These are phyloP conservation scores for Melanostoma mellinum DNA, from an alignment of 2,888 invertebrate genomes.

Conservation along the genomic window DNA sequence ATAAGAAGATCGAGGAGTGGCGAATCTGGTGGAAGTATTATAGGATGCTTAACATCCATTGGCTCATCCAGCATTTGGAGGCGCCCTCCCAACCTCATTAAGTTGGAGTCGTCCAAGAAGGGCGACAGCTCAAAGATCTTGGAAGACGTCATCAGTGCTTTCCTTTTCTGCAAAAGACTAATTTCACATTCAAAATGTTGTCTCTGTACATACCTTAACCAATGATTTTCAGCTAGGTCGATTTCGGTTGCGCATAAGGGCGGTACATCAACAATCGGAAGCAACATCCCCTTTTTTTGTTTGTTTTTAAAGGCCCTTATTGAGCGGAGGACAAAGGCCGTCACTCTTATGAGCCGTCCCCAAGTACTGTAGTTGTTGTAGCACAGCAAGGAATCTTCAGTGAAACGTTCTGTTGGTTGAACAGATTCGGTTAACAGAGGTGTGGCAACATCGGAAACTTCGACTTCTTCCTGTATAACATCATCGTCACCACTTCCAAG, in stretches of 20 bases:
- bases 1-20: no score
- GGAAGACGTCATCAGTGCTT: neutral
- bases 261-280: no score
- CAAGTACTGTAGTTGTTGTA: neutral
- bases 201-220: no score
- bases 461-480: neutral
- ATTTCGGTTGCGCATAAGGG: no score
- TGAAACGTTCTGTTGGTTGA: no score
- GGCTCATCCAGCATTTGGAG: no score
- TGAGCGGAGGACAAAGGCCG: neutral
- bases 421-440: neutral
- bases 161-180: slow-evolving; percentile 3
- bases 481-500: neutral
- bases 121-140: neutral
- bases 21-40: no score
- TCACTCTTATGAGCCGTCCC: neutral
- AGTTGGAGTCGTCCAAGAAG: no score
- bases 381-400: no score
- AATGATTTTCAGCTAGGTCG: no score
- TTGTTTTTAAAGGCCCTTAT: neutral
- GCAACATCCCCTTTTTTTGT: neutral
- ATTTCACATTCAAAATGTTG: neutral
- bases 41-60: no score
- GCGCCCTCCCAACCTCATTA: no score
- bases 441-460: neutral